phyloP scores from a whole-genome alignment of 2,888 invertebrate genomes.

The Cryptocephalus moraei region DNA sequence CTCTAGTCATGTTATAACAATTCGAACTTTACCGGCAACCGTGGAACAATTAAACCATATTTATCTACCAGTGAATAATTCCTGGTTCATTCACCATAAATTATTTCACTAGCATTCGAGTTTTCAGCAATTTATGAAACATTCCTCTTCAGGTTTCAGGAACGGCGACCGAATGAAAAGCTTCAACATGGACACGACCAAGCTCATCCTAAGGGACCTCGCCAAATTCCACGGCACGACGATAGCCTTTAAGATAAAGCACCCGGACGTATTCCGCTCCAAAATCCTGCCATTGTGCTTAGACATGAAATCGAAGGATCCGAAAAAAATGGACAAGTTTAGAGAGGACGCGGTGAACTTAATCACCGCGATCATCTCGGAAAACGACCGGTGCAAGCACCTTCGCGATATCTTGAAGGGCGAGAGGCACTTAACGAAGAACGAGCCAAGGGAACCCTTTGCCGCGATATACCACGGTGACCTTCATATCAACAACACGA shows the following conservation, averaged over 20 bases:
- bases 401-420: too few species aligned
- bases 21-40: too few species aligned
- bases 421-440: not conserved
- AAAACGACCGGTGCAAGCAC: not conserved
- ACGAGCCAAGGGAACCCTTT: conserved; percentile 34
- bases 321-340: not conserved
- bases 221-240: not conserved
- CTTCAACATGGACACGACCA: not conserved
- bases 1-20: too few species aligned
- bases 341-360: not conserved
- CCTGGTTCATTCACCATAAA: too few species aligned
- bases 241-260: not conserved
- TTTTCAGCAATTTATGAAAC: too few species aligned
- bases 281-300: not conserved
- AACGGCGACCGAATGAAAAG: not conserved
- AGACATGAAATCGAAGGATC: not conserved
- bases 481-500: conserved; percentile 48
- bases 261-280: not conserved
- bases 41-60: too few species aligned
- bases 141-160: not conserved
- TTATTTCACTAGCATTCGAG: too few species aligned
- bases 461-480: conserved; percentile 45
- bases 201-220: not conserved
- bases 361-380: not conserved
- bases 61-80: too few species aligned